phyloP scores from a whole-genome alignment of 2,888 invertebrate genomes.

The Acleris emargana region DNA sequence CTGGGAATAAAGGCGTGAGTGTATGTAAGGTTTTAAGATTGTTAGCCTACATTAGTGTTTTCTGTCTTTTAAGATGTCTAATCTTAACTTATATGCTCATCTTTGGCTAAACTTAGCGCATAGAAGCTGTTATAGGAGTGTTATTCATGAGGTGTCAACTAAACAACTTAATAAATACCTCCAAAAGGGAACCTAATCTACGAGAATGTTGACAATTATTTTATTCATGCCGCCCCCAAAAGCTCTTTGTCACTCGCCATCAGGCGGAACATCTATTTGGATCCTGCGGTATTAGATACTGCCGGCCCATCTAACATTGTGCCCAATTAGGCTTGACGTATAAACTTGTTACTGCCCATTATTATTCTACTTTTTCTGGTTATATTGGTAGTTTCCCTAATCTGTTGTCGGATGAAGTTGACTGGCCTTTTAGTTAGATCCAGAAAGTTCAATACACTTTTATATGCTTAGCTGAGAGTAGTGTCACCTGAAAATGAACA shows the following conservation, averaged over 20 bases:
- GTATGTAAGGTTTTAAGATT: too few species aligned
- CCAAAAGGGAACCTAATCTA: too few species aligned
- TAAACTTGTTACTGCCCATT: neutral
- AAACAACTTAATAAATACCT: too few species aligned
- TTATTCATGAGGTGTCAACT: too few species aligned
- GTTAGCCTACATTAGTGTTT: too few species aligned
- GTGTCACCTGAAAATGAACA: slow-evolving; percentile 14
- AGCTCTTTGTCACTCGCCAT: neutral
- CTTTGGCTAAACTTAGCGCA: too few species aligned
- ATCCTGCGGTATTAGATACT: slow-evolving; percentile 1
- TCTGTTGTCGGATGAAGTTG: neutral
- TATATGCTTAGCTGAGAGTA: slow-evolving; percentile 5
- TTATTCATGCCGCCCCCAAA: slow-evolving; percentile 3
- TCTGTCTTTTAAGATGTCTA: too few species aligned
- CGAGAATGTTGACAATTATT: neutral
- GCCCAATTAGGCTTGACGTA: neutral
- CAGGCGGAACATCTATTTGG: slow-evolving; percentile 1
- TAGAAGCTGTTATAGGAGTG: too few species aligned
- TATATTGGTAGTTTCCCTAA: too few species aligned
- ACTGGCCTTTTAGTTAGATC: slow-evolving; percentile 1
- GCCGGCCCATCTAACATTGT: slow-evolving; percentile 1
- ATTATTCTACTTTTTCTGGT: too few species aligned
- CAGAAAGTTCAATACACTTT: slow-evolving; percentile 8
- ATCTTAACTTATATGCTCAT: too few species aligned
- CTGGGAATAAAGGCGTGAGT: too few species aligned